Percentiles rank a stretch among this genome's conserved stretches.
Evolutionary conservation across 2,797 vertebrate species (phyloP).

Genomic region (Acanthopagrus latus): DNA sequence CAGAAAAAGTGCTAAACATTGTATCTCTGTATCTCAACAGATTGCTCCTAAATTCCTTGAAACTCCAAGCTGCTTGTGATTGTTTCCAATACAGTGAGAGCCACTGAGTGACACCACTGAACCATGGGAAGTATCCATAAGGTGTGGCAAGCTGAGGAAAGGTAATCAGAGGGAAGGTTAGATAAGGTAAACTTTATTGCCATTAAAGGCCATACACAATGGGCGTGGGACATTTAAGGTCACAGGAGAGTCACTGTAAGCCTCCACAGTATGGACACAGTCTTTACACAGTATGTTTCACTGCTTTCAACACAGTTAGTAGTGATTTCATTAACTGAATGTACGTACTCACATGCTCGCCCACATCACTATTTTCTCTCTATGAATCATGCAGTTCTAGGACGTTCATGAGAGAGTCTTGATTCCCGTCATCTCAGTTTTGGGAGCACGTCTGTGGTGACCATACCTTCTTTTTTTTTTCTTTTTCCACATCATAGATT

Average conservation of each 20-base stretch:
- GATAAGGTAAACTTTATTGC: too few relatives aligned
- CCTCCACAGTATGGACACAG: not conserved
- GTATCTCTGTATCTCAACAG: too few relatives aligned
- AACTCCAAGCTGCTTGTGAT: not conserved
- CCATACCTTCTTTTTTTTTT: not conserved
- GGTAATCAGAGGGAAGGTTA: too few relatives aligned
- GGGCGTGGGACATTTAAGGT: accelerated
- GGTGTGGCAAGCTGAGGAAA: too few relatives aligned
- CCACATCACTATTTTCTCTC: constrained; percentile 17
- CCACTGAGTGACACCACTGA: not conserved
- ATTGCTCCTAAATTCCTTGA: not conserved
- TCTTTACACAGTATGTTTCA: not conserved
- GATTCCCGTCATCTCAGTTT: constrained; percentile 24
- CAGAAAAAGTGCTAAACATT: too few relatives aligned
- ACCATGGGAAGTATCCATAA: not conserved
- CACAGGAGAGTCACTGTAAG: not conserved
- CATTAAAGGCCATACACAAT: too few relatives aligned
- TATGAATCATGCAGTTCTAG: constrained; percentile 28
- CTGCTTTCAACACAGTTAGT: not conserved
- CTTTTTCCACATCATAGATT: not conserved
- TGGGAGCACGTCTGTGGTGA: constrained; percentile 11
- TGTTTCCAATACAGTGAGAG: not conserved
- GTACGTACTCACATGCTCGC: not conserved
- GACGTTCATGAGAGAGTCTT: constrained; percentile 29
- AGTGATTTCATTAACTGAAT: not conserved